A percentile compares a stretch with the other conserved stretches of the same genome.
These are phyloP conservation scores for Allobates femoralis DNA, from an alignment of 2,797 vertebrate species.

Conservation along the genomic window DNA sequence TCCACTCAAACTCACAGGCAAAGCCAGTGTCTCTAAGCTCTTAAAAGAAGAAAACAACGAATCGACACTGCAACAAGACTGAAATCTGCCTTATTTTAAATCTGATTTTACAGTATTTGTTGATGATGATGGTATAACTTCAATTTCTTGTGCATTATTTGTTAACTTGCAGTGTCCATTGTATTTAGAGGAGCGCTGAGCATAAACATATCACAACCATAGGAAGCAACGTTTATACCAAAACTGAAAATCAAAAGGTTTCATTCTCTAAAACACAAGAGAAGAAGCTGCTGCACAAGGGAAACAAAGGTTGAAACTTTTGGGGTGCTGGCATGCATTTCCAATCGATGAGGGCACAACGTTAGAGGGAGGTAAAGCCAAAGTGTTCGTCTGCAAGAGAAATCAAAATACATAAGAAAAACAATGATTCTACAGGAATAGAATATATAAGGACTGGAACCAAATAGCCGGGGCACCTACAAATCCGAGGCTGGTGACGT, in stretches of 20 bases:
- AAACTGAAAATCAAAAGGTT: constrained; percentile 68
- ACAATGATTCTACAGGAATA: not conserved
- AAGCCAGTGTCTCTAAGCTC: constrained; percentile 74
- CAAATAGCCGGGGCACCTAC: not conserved
- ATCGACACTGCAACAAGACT: constrained; percentile 12
- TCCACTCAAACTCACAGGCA: constrained; percentile 66
- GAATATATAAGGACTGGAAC: not conserved
- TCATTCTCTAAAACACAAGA: constrained; percentile 70
- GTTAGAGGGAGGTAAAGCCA: constrained; percentile 69
- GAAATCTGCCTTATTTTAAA: not conserved
- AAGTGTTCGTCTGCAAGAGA: constrained; percentile 75
- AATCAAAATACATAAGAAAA: constrained; percentile 64
- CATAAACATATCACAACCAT: constrained; percentile 70
- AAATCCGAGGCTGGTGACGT: not conserved
- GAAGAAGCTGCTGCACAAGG: constrained; percentile 73
- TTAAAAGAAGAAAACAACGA: constrained; percentile 67
- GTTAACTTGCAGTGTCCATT: constrained; percentile 17
- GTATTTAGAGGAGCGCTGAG: constrained; percentile 74
- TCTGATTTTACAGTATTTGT: not conserved
- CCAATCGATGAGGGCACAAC: constrained; percentile 70
- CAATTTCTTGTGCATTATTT: not conserved
- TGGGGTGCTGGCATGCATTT: constrained; percentile 72
- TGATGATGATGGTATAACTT: not conserved
- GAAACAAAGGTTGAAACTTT: constrained; percentile 68
- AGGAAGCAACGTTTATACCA: constrained; percentile 68